These are phyloP conservation scores for Apamea crenata DNA, from an alignment of 2,888 invertebrate species.

Conservation along the genomic window DNA sequence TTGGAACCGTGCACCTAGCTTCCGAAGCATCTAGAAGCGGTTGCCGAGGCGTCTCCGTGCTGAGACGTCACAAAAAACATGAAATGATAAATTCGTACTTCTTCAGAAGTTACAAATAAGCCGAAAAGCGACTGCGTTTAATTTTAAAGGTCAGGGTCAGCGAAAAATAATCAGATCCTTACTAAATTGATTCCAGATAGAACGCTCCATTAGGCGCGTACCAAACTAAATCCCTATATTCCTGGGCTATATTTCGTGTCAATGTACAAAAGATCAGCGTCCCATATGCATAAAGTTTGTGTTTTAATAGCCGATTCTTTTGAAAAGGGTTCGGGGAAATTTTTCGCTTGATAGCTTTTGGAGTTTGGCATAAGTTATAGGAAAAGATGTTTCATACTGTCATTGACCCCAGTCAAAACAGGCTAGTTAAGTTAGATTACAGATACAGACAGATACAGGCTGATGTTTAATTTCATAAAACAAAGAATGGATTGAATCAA, in stretches of 20 bases:
- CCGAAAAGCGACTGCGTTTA: not conserved
- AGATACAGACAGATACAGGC: too few relatives aligned
- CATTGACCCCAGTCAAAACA: not conserved
- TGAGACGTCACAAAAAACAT: not conserved
- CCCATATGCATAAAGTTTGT: slow-evolving; percentile 83
- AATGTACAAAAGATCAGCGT: slow-evolving; percentile 70
- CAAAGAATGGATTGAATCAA: not conserved
- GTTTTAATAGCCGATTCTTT: slow-evolving; percentile 83
- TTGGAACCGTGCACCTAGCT: too few relatives aligned
- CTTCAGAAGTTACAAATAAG: not conserved
- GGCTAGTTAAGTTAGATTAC: not conserved
- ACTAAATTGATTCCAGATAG: slow-evolving; percentile 29
- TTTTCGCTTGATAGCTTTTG: slow-evolving; percentile 80
- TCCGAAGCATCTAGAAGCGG: not conserved
- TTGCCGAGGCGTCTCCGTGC: not conserved
- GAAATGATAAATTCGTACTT: not conserved
- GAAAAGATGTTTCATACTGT: not conserved
- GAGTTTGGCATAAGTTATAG: slow-evolving; percentile 20
- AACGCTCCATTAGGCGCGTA: slow-evolving; percentile 32
- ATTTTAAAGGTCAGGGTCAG: not conserved
- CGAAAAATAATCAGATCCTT: slow-evolving; percentile 2
- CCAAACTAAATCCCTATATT: slow-evolving; percentile 47
- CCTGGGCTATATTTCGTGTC: slow-evolving; percentile 62
- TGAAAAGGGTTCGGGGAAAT: slow-evolving; percentile 81
- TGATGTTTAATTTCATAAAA: too few relatives aligned